phyloP scores from a whole-genome alignment of 2,888 invertebrate species.

The Microctonus aethiopoides region DNA sequence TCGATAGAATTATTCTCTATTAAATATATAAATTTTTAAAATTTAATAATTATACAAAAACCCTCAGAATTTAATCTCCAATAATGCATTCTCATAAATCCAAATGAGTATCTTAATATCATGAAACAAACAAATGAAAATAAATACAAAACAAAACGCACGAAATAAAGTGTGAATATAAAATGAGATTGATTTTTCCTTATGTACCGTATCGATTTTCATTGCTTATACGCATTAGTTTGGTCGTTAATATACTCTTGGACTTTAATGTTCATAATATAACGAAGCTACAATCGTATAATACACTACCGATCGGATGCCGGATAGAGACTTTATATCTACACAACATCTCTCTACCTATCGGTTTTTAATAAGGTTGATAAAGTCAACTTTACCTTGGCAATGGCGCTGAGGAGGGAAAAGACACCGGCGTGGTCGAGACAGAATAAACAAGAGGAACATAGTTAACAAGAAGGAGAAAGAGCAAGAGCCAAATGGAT shows the following conservation, averaged over 20 bases:
- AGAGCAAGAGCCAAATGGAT: conserved; percentile 2
- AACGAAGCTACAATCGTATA: not conserved
- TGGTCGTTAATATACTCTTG: conserved; percentile 2
- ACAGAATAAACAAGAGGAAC: not conserved
- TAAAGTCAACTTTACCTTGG: conserved; percentile 58
- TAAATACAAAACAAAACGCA: not conserved
- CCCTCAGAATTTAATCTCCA: too few species aligned
- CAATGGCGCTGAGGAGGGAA: conserved; percentile 30
- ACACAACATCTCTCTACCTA: conserved; percentile 58
- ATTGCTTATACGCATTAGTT: conserved; percentile 1
- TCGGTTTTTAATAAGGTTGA: conserved; percentile 65
- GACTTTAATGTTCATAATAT: not conserved
- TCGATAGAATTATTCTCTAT: too few species aligned
- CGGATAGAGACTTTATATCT: conserved; percentile 57
- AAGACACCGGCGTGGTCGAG: not conserved
- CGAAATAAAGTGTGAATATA: not conserved
- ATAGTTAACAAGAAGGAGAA: conserved; percentile 18
- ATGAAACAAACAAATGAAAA: not conserved
- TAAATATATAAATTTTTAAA: too few species aligned
- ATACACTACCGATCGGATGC: conserved; percentile 39
- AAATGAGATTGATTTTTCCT: not conserved
- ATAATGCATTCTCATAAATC: too few species aligned
- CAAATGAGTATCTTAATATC: too few species aligned
- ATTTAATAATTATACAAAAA: too few species aligned
- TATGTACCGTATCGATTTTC: not conserved